Evolutionary conservation across 1,140 invertebrate genomes (phyloP).

Genomic region (Tyrophagus putrescentiae): DNA sequence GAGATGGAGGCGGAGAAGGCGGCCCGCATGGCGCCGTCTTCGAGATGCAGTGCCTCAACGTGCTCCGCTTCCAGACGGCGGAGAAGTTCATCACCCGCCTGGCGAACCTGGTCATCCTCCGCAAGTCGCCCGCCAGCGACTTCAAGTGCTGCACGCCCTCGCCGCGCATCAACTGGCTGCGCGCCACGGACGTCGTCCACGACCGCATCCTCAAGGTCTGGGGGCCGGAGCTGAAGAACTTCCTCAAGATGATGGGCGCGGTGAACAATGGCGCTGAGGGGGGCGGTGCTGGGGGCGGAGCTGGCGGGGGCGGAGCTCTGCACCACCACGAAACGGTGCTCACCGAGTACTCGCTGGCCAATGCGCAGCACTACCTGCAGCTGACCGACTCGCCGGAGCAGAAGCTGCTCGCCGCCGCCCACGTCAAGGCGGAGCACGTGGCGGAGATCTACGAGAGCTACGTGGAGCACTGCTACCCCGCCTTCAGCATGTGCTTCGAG

Average conservation of each 20-base stretch:
- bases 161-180: conserved; percentile 19
- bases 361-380: background rate
- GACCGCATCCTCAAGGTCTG: conserved; percentile 15
- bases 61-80: conserved; percentile 21
- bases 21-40: background rate
- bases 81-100: conserved; percentile 8
- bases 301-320: background rate
- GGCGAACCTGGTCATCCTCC: background rate
- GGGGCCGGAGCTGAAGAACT: conserved; percentile 16
- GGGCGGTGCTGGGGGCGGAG: no score
- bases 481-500: conserved; percentile 15
- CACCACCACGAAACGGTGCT: background rate
- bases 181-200: background rate
- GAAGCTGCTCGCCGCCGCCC: conserved; percentile 19
- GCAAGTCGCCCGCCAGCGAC: background rate
- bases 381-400: conserved; percentile 7
- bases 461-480: conserved; percentile 22
- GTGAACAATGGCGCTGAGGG: background rate
- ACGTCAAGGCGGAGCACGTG: conserved; percentile 8
- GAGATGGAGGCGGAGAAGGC: background rate
- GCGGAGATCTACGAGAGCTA: conserved; percentile 16
- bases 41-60: background rate
- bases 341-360: background rate
- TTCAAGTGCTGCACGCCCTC: conserved; percentile 20
- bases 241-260: background rate